Evolutionary conservation across 2,797 vertebrate species (phyloP), one percentile per base, ranked within the genome.

Genomic region (Ataeniobius toweri): DNA sequence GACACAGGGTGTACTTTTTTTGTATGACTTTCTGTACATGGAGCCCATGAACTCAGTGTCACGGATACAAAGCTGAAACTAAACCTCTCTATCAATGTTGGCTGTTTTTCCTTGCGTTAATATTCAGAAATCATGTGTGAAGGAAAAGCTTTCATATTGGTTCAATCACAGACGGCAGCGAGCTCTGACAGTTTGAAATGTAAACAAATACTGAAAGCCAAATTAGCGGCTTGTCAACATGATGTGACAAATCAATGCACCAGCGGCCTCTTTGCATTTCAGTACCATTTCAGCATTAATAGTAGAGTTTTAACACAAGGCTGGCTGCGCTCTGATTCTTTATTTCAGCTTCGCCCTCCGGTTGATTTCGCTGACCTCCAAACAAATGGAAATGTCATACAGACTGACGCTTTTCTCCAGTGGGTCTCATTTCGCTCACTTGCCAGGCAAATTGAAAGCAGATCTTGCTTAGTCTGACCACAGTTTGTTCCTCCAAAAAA

Each of bases 381-480:
- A 80, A 88, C 80, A 83, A 90, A 91, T 92, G 89, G 87, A 89
- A 92, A 89, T 84, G 84, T 89, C 88, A 89, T 74, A 46, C 65
- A 41, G 65, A 65, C 88, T 78, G 86, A 87, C 83, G 78, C 89
- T 83, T 83, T 86, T 90, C 41, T 93, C 88, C 80, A 6, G 84
- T 73, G 75, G 85, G 76, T 91, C 92, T 82, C 9, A 77, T 93
- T 91, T 93, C 24, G 51, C 83, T 74, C 72, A 61, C 84, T 89
- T 67, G 83, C 88, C 89, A 88, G 81, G 88, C 90, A 84, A 94
- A 90, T 88, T 89, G 86, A 91, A 90, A 93, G 90, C 85, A 88
- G 84, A 91, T 87, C 81, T 88, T 56, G 26, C 59, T 4, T 67
- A 74, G 58, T 89, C 76, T 65, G 74, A 91, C 93, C 92, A 16